A percentile compares a stretch with the other conserved stretches of the same genome.
These are phyloP conservation scores for Drosophila ambigua DNA, from an alignment of 1,140 invertebrate species.

Conservation along the genomic window DNA sequence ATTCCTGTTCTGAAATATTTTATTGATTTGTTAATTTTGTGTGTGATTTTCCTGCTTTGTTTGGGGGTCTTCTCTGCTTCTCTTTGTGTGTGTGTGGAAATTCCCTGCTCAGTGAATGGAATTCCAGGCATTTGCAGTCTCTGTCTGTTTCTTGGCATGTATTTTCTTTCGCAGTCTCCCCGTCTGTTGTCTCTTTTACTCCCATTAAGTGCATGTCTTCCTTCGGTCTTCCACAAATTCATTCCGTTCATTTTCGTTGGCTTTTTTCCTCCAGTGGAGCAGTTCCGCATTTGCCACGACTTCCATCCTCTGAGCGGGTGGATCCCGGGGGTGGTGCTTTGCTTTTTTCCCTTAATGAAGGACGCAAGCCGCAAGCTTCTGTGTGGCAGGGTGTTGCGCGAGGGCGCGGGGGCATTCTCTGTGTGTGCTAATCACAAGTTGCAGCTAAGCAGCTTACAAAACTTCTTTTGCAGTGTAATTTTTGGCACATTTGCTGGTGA, in stretches of 20 bases:
- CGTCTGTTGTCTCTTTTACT: slow-evolving; percentile 1
- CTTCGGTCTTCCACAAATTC: slow-evolving; percentile 50
- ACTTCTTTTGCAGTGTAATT: slow-evolving; percentile 72
- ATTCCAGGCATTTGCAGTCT: slow-evolving; percentile 28
- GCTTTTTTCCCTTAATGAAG: slow-evolving; percentile 61
- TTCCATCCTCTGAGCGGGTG: background rate
- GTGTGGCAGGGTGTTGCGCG: slow-evolving; percentile 29
- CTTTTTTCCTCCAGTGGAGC: slow-evolving; percentile 26
- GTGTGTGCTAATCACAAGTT: slow-evolving; percentile 75
- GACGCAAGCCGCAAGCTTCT: slow-evolving; percentile 53
- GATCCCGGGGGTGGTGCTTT: slow-evolving; percentile 13
- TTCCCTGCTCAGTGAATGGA: slow-evolving; percentile 39
- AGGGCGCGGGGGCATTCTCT: slow-evolving; percentile 27
- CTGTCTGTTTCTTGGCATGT: background rate
- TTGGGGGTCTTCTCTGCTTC: slow-evolving; percentile 12
- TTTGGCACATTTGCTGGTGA: slow-evolving; percentile 44
- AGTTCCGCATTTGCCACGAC: slow-evolving; percentile 20
- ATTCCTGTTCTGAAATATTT: slow-evolving; percentile 29
- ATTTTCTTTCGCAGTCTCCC: background rate
- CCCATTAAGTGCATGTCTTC: slow-evolving; percentile 33
- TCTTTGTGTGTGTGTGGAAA: slow-evolving; percentile 13
- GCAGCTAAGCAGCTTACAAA: slow-evolving; percentile 76
- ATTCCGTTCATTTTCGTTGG: slow-evolving; percentile 40
- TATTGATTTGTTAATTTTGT: slow-evolving; percentile 53
- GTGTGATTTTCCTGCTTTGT: slow-evolving; percentile 21